Evolutionary conservation across 2,888 invertebrate genomes (phyloP).

Genomic region (Drosophila putrida): DNA sequence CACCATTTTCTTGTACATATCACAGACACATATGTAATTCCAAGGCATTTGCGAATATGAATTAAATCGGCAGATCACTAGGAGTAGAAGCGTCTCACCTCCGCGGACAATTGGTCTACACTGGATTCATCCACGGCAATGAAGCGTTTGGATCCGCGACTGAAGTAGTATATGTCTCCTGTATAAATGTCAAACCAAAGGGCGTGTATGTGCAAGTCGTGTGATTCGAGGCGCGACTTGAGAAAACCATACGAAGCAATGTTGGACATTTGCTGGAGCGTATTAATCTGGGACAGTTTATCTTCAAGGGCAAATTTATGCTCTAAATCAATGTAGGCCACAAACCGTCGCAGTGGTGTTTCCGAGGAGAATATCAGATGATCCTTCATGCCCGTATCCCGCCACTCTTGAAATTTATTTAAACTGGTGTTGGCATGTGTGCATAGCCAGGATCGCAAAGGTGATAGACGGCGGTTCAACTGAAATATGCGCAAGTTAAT

Average conservation of each 20-base stretch:
- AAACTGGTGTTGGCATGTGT: conserved; percentile 93
- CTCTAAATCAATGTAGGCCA: conserved; percentile 97
- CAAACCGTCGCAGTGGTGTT: conserved; percentile 94
- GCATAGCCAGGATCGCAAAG: conserved; percentile 96
- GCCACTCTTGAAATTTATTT: conserved; percentile 92
- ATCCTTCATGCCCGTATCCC: conserved; percentile 87
- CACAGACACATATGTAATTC: conserved; percentile 72
- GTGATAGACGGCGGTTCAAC: conserved; percentile 93
- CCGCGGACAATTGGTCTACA: conserved; percentile 90
- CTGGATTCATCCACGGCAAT: conserved; percentile 94
- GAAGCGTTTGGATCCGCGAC: conserved; percentile 93
- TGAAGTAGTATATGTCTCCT: conserved; percentile 97
- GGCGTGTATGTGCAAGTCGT: conserved; percentile 95
- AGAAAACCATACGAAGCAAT: conserved; percentile 96
- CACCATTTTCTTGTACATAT: conserved; percentile 60
- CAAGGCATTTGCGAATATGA: conserved; percentile 41
- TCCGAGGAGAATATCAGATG: conserved; percentile 95
- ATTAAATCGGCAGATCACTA: conserved; percentile 76
- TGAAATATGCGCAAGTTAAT: conserved; percentile 32
- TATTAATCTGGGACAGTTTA: conserved; percentile 97
- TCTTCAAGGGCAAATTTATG: conserved; percentile 95
- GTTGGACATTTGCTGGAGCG: conserved; percentile 96
- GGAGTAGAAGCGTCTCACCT: conserved; percentile 93
- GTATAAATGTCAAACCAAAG: conserved; percentile 99
- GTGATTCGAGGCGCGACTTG: conserved; percentile 91